Evolutionary conservation across 2,113 vertebrate genomes (phyloP), one percentile per base, ranked within the genome.

Genomic region (Rhegmatorhina hoffmannsi): DNA sequence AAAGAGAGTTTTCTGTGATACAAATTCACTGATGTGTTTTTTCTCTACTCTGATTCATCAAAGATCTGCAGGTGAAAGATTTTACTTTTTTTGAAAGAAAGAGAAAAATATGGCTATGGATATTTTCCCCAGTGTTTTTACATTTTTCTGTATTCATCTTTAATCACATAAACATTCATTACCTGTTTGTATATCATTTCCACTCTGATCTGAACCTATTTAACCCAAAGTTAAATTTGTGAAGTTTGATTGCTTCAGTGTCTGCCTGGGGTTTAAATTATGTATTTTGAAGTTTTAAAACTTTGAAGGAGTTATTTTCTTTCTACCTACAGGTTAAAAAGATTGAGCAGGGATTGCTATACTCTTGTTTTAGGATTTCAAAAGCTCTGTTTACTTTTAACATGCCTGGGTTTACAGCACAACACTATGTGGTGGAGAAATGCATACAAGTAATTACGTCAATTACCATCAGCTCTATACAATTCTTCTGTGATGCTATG

Each of bases 381-480:
- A 93, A 96, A 95, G 70, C 94, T 97, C 95, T 97, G 96, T 96
- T 97, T 97, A 94, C 94, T 97, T 97, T 93, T 96, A 97, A 96
- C 96, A 95, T 95, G 84, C 94, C 96, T 90, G 60, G 62, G 63
- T 91, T 97, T 97, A 94, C 96, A 96, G 93, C 92, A 84, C 76
- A 97, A 81, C 75, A 47, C 72, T 69, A n/a, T 69, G 94, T 96
- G 97, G 96, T 98, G 98, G 98, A 98, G 97, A 98, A 98, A 96
- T 97, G 97, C 97, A 98, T 98, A 97, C 50, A 95, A 97, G 97
- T 98, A 97, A 98, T 97, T 97, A 96, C 0, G 89, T 97, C 96
- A 96, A 97, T 98, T 98, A 91, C 82, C 92, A 95, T 97, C 94
- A 97, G 96, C 96, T 97, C 96, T 95, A 55, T 96, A 96, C 95